Base-by-base conservation (phyloP, 2,888 invertebrate species). In the Helicoverpa assulta region DNA sequence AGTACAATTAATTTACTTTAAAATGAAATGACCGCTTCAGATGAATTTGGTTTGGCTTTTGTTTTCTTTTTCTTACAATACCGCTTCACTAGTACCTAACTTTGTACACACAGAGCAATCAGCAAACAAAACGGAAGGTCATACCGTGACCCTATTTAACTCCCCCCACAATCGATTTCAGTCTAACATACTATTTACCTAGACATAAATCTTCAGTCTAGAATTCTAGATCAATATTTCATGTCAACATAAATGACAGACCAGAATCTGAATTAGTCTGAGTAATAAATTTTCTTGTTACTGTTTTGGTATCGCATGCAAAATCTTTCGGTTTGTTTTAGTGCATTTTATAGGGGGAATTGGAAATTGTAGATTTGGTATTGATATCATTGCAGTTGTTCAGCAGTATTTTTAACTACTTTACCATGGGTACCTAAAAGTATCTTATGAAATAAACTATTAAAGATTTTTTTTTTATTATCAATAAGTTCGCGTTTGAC, bases 71-170 rank as follows among this genome's bases (percentile, higher is more conserved):
- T n/a, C n/a, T n/a, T n/a, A n/a, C n/a, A n/a, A n/a, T n/a, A n/a
- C n/a, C n/a, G n/a, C n/a, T n/a, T n/a, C n/a, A n/a, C n/a, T n/a
- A n/a, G n/a, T n/a, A n/a, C n/a, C n/a, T n/a, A n/a, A n/a, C n/a
- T n/a, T n/a, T n/a, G 75, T 70, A 73, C 75, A 29, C 37, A 59
- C 70, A 62, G 40, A 53, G 70, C 50, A 67, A 54, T 33, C 57
- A 70, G 61, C 68, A 67, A 67, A 63, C 50, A 70, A 60, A 81
- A 82, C 80, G 79, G 85, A 87, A 87, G 81, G 81, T 70, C 67
- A 64, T 80, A 62, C 68, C 76, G 79, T 81, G 78, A 71, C 83
- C 81, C 73, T 81, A 80, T 76, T 71, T 82, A 67, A 76, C 67
- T 73, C 62, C 71, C 77, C 82, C 76, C 76, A 52, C 56, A 67